These are phyloP conservation scores for Tarsius wallacei DNA, from an alignment of 2,797 vertebrate species.

Conservation along the genomic window DNA sequence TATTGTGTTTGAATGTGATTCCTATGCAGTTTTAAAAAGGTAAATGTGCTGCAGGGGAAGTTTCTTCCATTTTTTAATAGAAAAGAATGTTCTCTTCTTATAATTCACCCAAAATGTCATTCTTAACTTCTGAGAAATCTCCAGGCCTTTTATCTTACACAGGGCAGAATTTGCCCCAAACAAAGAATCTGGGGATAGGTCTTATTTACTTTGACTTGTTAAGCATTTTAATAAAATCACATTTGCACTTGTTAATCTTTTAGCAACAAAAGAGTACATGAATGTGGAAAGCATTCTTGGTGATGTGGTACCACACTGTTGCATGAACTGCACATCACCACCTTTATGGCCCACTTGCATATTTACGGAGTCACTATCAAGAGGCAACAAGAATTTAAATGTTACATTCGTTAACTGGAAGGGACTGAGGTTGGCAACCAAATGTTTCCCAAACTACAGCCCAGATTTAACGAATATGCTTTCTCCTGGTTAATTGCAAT, in stretches of 20 bases:
- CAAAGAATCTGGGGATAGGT: neutral
- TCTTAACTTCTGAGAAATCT: neutral
- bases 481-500: neutral
- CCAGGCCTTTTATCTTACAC: fast-evolving
- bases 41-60: neutral
- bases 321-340: fast-evolving
- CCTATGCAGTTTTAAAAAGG: neutral
- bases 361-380: neutral
- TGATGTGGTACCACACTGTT: fast-evolving
- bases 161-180: neutral
- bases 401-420: fast-evolving
- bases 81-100: neutral
- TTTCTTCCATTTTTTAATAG: neutral
- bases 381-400: fast-evolving
- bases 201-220: neutral
- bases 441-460: neutral
- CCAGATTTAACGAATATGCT: fast-evolving
- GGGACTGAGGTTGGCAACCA: fast-evolving
- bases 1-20: neutral
- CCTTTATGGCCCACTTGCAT: fast-evolving
- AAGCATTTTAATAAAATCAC: neutral
- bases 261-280: fast-evolving
- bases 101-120: neutral
- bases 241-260: neutral
- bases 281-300: fast-evolving